Base-by-base conservation (phyloP, 1,140 invertebrate species). In the Drosophila santomea region DNA sequence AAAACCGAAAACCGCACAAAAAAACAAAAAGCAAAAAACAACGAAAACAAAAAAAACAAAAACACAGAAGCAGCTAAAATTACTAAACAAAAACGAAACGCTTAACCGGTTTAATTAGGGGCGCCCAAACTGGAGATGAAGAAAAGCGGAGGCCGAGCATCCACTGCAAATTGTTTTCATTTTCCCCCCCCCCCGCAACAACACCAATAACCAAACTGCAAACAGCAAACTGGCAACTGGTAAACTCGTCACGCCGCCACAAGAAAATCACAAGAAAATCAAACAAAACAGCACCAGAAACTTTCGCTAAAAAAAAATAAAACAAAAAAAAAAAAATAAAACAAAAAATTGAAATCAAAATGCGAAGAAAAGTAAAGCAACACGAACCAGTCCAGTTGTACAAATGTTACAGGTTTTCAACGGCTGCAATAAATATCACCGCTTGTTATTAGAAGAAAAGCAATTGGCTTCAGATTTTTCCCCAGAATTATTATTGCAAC, bases 91-190 rank as follows among this genome's bases (percentile, higher is more conserved):
- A 51, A 41, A 14, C 15, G 25, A 15, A 51, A 55, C 43, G 72
- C 41, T 56, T 75, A 66, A 75, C 73, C 73, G 74, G 73, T 75
- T 75, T 75, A 75, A 75, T 75, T 75, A 75, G 73, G 73, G 73
- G 52, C 68, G 68, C 52, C 67, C 59, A 39, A 58, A 36, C 56
- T 20, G 38, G 20, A 15, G 38, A 39, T 28, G 43, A 60, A 41
- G 25, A 66, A 41, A 17, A 14, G 44, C 28, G 45, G 47, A 51
- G 59, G 59, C 64, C 60, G 64, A 25, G 32, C 66, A 60, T 48
- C 63, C 54, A 44, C 69, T 72, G 45, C 23, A 64, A 64, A 64
- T 64, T 58, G 62, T 64, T 57, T 64, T 58, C 62, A 57, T 39
- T 64, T 64, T 64, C 8, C 43, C 20, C 20, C 20, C 20, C 8